Conservation (phyloP, 1,140 invertebrate species). For the Hyles euphorbiae region DNA sequence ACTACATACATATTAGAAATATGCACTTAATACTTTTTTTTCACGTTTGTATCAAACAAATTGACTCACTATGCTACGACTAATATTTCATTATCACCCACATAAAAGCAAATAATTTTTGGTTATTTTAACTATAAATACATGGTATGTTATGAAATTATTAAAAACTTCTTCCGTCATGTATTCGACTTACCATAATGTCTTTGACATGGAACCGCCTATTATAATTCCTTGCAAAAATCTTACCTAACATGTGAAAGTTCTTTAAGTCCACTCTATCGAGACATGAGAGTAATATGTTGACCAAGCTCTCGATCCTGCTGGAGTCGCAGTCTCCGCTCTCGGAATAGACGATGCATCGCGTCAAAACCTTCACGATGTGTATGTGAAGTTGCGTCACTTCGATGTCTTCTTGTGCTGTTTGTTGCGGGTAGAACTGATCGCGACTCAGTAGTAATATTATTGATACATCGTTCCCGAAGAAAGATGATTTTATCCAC, state of each 20-base stretch:
- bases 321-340: constrained; percentile 37
- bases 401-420: constrained; percentile 47
- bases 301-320: constrained; percentile 56
- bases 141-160: no score
- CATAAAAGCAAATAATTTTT: no score
- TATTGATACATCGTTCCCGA: constrained; percentile 47
- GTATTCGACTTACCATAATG: no score
- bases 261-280: constrained; percentile 62
- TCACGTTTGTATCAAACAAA: no score
- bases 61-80: no score
- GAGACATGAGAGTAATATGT: constrained; percentile 59
- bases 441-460: constrained; percentile 50
- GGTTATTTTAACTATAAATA: no score
- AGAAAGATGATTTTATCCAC: constrained; percentile 55
- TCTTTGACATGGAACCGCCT: no score
- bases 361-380: constrained; percentile 52
- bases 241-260: constrained; percentile 68
- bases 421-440: constrained; percentile 49
- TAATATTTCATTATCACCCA: no score
- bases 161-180: no score
- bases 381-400: constrained; percentile 53
- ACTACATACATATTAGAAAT: no score
- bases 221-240: not conserved
- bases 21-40: no score
- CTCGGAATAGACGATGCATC: constrained; percentile 43